Evolutionary conservation across 53 echinoderm and acorn worm species (phyloP).

Genomic region (Patiria pectinifera): DNA sequence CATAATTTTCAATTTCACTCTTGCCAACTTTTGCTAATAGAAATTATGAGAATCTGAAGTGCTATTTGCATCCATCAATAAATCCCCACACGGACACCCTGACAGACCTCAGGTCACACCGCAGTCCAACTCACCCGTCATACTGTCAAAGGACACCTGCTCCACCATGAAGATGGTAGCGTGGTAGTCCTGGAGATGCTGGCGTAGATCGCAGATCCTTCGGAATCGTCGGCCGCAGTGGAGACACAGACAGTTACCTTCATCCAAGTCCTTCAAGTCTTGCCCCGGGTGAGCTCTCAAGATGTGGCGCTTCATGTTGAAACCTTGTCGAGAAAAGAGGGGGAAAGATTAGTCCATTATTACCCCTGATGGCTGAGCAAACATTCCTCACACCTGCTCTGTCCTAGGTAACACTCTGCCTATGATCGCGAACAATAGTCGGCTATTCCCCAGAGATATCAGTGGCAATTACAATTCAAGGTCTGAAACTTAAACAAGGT

Average conservation of each 20-base stretch:
- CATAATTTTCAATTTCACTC: too few relatives aligned
- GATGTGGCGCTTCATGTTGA: constrained; percentile 53
- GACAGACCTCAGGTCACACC: neutral
- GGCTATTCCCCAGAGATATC: too few relatives aligned
- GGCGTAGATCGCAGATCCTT: constrained; percentile 49
- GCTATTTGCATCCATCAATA: too few relatives aligned
- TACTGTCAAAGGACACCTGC: constrained; percentile 33
- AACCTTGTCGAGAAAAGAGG: neutral
- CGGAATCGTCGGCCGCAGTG: constrained; percentile 42
- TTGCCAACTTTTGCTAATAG: too few relatives aligned
- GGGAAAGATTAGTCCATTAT: too few relatives aligned
- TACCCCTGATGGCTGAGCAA: too few relatives aligned
- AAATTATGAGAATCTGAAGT: too few relatives aligned
- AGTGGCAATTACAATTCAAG: too few relatives aligned
- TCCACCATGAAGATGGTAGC: constrained; percentile 45
- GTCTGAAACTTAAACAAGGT: too few relatives aligned
- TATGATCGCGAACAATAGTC: too few relatives aligned
- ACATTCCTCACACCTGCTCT: too few relatives aligned
- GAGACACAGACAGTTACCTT: constrained; percentile 45
- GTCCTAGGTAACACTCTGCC: too few relatives aligned
- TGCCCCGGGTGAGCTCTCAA: constrained; percentile 27
- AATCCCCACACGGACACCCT: neutral
- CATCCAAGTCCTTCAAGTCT: constrained; percentile 33
- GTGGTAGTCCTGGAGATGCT: constrained; percentile 44
- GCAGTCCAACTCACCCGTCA: constrained; percentile 16